Base-by-base conservation (phyloP, 2,113 vertebrate genomes). In the Dasyornis broadbenti region DNA sequence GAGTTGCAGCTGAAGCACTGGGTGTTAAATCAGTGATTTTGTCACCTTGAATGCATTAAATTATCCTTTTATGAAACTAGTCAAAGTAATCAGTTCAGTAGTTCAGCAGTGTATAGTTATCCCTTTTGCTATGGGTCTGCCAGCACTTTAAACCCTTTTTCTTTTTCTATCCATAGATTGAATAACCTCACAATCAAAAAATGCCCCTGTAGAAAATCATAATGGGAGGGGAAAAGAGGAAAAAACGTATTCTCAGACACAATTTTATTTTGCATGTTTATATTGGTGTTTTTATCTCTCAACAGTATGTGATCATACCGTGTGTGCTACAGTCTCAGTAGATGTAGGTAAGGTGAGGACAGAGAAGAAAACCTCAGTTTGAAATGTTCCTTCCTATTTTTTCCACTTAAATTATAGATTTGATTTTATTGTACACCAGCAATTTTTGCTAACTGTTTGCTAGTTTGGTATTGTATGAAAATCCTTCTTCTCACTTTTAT, bases 41-140 rank as follows among this genome's bases (percentile, higher is more conserved):
- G 72, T 77, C 7, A 80, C 56, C 57, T 63, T 90, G 89, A 97
- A 94, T 89, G 91, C 49, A 77, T 90, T 61, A 95, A 96, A 94
- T 86, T 92, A 92, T 45, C 7, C 7, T 59, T 79, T 63, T 30
- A n/a, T 90, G 10, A 57, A 86, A 69, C 37, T 22, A 77, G 27
- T 40, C 31, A 27, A 75, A 90, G 54, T 70, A 95, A 81, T 91
- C 50, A 54, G 17, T 63, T 90, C 49, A 76, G 28, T 84, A 82
- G n/a, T 79, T 93, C 77, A 94, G n/a, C 65, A 89, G 13, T 42
- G 6, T 53, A 31, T 30, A 19, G 53, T 37, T 60, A 59, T 28
- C 45, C 26, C 6, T 87, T 54, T 63, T 85, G 45, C 56, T 79
- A 61, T 91, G 23, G 39, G 16, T 65, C 13, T 78, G 31, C 47